A percentile compares a stretch with the other conserved stretches of the same genome.
These are phyloP conservation scores for Hydraecia micacea DNA, from an alignment of 2,888 invertebrate species.

Conservation along the genomic window DNA sequence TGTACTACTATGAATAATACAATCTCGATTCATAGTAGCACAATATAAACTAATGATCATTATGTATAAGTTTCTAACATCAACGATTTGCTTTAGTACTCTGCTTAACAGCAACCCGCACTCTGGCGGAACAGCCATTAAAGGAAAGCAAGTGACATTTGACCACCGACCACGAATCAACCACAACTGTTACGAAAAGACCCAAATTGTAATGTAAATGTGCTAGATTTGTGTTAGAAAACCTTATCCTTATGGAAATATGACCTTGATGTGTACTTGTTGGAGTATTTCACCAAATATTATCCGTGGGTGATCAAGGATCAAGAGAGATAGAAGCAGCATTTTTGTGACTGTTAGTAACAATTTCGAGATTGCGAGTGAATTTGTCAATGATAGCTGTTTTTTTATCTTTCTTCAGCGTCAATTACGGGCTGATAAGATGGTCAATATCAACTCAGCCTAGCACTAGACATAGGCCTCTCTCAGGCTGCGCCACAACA, in stretches of 20 bases:
- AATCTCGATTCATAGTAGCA: background rate
- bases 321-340: background rate
- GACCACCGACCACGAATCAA: constrained; percentile 29
- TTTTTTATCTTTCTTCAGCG: background rate
- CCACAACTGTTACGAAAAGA: constrained; percentile 21
- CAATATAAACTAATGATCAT: background rate
- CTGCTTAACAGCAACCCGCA: background rate
- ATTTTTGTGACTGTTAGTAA: background rate
- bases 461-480: background rate
- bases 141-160: constrained; percentile 45
- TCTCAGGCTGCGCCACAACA: background rate
- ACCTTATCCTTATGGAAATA: background rate
- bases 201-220: constrained; percentile 23
- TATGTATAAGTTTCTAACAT: background rate
- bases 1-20: background rate
- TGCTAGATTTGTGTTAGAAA: background rate
- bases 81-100: constrained; percentile 5
- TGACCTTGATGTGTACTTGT: background rate
- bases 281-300: background rate
- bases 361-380: background rate
- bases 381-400: background rate
- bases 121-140: constrained; percentile 19
- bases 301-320: background rate
- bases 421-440: no score
- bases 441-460: background rate